Percentiles rank a stretch among this genome's conserved stretches.
Conservation (phyloP, 1,140 invertebrate species). For the Spodoptera frugiperda region DNA sequence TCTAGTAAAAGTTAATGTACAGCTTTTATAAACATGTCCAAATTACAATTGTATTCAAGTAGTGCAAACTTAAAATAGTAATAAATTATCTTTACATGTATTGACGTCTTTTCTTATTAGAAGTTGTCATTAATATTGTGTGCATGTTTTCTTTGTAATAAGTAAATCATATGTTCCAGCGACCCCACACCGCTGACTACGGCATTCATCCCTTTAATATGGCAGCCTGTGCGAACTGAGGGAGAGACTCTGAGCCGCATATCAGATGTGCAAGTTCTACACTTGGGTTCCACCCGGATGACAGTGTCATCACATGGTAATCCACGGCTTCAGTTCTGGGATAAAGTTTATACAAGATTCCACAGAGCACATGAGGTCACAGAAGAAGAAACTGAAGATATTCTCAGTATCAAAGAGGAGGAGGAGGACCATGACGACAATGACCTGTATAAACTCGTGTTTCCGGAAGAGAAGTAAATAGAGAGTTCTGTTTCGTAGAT, state of each 20-base stretch:
- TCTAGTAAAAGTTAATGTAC: too few species aligned
- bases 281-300: conserved; percentile 55
- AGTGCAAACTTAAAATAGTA: too few species aligned
- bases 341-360: conserved; percentile 73
- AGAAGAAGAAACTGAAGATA: conserved; percentile 5
- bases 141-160: not conserved
- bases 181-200: conserved; percentile 78
- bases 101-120: not conserved
- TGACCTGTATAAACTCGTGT: too few species aligned
- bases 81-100: too few species aligned
- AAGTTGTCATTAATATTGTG: not conserved
- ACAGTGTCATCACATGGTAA: conserved; percentile 41
- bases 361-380: conserved; percentile 51
- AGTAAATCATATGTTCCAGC: conserved; percentile 57
- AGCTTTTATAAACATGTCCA: not conserved
- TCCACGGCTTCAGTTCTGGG: conserved; percentile 69
- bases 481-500: too few species aligned
- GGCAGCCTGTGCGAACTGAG: conserved; percentile 62
- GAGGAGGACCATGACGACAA: too few species aligned
- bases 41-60: too few species aligned
- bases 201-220: conserved; percentile 66
- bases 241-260: conserved; percentile 41
- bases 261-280: conserved; percentile 55
- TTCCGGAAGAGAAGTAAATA: too few species aligned
- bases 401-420: too few species aligned